Evolutionary conservation across 2,113 vertebrate genomes (phyloP).

Genomic region (Notiomystis cincta): DNA sequence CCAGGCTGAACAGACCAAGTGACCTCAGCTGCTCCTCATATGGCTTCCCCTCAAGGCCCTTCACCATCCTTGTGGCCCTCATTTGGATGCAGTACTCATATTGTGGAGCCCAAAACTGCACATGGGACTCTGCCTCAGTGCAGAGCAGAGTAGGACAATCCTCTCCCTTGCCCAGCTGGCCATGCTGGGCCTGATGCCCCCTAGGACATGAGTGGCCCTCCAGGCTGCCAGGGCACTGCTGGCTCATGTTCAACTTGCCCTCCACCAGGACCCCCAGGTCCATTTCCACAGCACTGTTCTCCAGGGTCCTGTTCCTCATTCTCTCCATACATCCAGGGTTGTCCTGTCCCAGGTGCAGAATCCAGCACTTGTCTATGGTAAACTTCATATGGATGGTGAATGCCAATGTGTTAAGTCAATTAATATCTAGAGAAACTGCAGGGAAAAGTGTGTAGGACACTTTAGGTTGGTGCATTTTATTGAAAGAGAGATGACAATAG

Average conservation of each 20-base stretch:
- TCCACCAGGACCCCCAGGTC: neutral
- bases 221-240: neutral
- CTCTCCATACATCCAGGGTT: neutral
- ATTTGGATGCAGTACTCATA: neutral
- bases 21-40: neutral
- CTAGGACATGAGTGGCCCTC: fast-evolving
- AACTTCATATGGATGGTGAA: neutral
- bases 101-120: neutral
- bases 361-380: too few species aligned
- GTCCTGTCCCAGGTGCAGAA: neutral
- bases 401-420: neutral
- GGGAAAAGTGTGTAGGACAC: neutral
- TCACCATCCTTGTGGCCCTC: neutral
- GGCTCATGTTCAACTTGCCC: fast-evolving
- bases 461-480: neutral
- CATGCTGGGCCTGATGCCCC: neutral
- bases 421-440: neutral
- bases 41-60: neutral
- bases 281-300: fast-evolving
- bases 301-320: neutral
- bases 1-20: neutral
- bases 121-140: neutral
- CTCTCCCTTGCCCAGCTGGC: fast-evolving
- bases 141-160: neutral
- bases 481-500: neutral